These are phyloP conservation scores for Agrochola litura DNA, from an alignment of 2,888 invertebrate genomes.

Conservation along the genomic window DNA sequence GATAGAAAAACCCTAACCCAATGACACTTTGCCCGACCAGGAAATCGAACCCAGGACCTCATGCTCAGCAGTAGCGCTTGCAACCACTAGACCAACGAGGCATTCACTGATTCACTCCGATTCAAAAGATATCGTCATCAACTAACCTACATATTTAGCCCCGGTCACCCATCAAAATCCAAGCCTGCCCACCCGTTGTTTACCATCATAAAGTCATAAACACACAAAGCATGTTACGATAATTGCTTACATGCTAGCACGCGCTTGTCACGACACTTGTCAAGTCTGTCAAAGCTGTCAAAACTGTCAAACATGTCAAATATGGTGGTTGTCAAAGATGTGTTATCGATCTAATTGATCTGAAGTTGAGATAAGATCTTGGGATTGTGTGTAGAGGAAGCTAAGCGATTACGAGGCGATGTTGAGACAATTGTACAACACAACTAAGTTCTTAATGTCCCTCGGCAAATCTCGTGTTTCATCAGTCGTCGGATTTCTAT, in stretches of 20 bases:
- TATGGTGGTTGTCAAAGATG: slow-evolving; percentile 65
- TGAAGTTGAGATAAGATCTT: slow-evolving; percentile 64
- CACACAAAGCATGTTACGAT: slow-evolving; percentile 52
- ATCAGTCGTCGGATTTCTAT: no score
- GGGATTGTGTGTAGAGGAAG: slow-evolving; percentile 23
- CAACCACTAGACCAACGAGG: no score
- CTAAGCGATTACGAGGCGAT: slow-evolving; percentile 25
- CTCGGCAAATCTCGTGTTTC: no score
- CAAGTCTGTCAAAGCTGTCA: slow-evolving; percentile 64
- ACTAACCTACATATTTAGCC: neutral
- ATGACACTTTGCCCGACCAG: no score
- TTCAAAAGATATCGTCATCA: neutral
- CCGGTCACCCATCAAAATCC: slow-evolving; percentile 49
- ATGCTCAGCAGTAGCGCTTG: no score
- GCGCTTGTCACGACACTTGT: slow-evolving; percentile 68
- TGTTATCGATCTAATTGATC: slow-evolving; percentile 76
- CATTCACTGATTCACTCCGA: no score
- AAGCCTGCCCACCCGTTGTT: slow-evolving; percentile 33
- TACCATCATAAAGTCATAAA: slow-evolving; percentile 59
- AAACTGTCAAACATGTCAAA: slow-evolving; percentile 65
- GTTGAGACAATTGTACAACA: neutral
- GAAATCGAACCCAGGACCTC: no score
- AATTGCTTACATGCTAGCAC: slow-evolving; percentile 69
- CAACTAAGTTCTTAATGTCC: no score
- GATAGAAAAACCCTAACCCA: no score